These are phyloP conservation scores for Tragelaphus oryx DNA, from an alignment of 2,797 vertebrate genomes.

Conservation along the genomic window DNA sequence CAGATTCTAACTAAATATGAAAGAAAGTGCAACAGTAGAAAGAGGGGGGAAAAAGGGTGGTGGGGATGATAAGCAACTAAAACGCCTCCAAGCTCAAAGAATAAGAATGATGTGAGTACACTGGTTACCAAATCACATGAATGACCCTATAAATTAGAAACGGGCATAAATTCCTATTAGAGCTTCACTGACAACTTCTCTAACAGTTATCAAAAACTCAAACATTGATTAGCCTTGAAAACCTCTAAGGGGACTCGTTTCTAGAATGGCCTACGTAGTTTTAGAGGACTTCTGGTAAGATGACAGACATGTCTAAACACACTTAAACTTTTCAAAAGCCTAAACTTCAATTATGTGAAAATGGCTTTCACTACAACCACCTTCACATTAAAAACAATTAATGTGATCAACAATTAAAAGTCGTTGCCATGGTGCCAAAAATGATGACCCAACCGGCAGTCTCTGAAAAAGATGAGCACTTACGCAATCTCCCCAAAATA, in stretches of 20 bases:
- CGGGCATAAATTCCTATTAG: neutral
- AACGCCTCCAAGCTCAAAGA: neutral
- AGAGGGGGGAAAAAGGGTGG: fast-evolving
- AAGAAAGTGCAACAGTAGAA: neutral
- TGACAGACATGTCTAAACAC: neutral
- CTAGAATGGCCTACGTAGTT: neutral
- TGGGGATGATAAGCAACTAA: neutral
- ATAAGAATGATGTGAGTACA: neutral
- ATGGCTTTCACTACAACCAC: neutral
- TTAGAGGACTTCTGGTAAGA: neutral
- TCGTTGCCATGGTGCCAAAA: neutral
- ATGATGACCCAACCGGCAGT: neutral
- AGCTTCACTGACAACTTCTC: neutral
- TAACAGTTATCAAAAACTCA: neutral
- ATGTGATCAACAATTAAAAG: neutral
- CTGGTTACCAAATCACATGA: neutral
- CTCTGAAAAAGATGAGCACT: neutral
- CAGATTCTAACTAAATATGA: neutral
- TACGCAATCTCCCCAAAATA: neutral
- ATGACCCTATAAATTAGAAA: neutral
- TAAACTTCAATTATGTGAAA: neutral
- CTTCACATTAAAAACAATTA: neutral
- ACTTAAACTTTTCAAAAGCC: neutral
- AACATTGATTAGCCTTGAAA: neutral
- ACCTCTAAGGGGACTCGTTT: neutral